Percentiles rank a stretch among this genome's conserved stretches.
These are phyloP conservation scores for Drosophila parthenogenetica DNA, from an alignment of 2,888 invertebrate species.

Conservation along the genomic window DNA sequence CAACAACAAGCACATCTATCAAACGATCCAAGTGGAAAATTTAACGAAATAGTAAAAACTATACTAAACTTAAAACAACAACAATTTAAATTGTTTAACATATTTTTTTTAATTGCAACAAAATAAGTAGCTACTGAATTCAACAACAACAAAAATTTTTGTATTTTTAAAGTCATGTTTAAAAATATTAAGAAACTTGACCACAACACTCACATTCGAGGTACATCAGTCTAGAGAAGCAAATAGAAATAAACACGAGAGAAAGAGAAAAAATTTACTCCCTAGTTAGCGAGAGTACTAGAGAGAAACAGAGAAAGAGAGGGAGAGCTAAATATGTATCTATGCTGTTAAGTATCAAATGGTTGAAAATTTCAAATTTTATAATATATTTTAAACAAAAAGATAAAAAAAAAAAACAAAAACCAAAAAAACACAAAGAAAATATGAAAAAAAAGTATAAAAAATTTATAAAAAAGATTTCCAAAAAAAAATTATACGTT, in stretches of 20 bases:
- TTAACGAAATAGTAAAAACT: conserved; percentile 10
- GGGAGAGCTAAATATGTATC: conserved; percentile 50
- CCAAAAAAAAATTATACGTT: conserved; percentile 73
- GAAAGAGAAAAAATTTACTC: conserved; percentile 13
- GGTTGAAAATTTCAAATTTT: conserved; percentile 71
- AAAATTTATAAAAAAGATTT: conserved; percentile 64
- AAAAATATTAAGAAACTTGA: conserved; percentile 74
- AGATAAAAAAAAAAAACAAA: conserved; percentile 40
- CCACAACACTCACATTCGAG: conserved; percentile 18
- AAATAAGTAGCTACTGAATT: conserved; percentile 44
- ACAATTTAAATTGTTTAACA: neutral
- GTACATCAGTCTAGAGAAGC: conserved; percentile 23
- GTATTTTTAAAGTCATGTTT: conserved; percentile 74
- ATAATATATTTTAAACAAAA: conserved; percentile 53
- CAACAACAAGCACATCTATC: conserved; percentile 37
- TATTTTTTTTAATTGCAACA: conserved; percentile 43
- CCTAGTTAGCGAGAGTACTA: neutral
- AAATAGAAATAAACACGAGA: conserved; percentile 20
- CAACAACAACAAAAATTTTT: conserved; percentile 50
- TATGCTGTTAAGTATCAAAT: conserved; percentile 63
- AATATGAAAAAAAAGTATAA: conserved; percentile 68
- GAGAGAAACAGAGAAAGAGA: conserved; percentile 27
- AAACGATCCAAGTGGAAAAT: conserved; percentile 16
- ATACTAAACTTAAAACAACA: neutral
- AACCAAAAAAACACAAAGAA: conserved; percentile 51